phyloP scores from a whole-genome alignment of 2,113 vertebrate species.

The Heteronetta atricapilla region DNA sequence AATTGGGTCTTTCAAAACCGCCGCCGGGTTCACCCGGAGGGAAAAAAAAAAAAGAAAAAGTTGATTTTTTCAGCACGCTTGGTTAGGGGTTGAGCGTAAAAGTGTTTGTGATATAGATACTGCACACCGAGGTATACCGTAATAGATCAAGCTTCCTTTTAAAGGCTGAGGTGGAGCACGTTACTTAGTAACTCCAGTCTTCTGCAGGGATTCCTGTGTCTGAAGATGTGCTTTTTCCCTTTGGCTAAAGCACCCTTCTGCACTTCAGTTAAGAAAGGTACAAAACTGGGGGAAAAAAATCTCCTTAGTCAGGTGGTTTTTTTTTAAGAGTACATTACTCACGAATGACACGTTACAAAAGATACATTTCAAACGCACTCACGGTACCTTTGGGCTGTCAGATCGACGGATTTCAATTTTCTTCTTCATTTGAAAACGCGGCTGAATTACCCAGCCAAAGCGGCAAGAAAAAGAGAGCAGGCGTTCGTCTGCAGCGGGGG shows the following conservation, averaged over 20 bases:
- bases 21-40: neutral
- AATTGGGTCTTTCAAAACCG: neutral
- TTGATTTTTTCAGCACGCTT: neutral
- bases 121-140: too few species aligned
- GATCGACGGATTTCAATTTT: neutral
- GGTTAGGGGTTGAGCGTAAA: neutral
- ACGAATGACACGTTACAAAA: neutral
- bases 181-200: neutral
- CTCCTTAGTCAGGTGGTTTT: neutral
- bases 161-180: neutral
- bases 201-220: neutral
- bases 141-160: neutral
- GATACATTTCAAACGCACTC: neutral
- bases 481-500: rapidly evolving
- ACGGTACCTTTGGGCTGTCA: neutral
- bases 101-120: neutral
- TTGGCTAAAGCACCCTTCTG: neutral
- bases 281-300: neutral
- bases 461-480: neutral
- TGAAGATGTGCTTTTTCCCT: neutral
- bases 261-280: neutral
- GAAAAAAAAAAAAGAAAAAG: neutral
- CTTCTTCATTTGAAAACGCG: neutral
- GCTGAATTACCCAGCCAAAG: neutral
- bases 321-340: neutral